phyloP scores from a whole-genome alignment of 2,113 vertebrate genomes.

The Piaya cayana region DNA sequence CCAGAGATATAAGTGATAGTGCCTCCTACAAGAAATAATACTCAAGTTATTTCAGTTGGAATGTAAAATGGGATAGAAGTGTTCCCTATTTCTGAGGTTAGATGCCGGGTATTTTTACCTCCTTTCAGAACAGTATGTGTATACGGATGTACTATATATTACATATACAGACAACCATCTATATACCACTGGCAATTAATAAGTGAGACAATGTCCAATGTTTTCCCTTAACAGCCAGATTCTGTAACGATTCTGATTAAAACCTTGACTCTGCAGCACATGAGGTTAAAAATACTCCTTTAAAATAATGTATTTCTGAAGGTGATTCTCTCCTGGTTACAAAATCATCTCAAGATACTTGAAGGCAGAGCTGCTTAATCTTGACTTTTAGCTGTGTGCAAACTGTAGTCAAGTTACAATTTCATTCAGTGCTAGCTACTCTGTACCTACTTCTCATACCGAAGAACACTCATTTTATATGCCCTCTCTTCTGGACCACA shows the following conservation, averaged over 20 bases:
- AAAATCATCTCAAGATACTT: background rate
- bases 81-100: constrained; percentile 38
- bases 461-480: background rate
- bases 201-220: constrained; percentile 16
- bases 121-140: constrained; percentile 6
- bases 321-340: background rate
- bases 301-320: background rate
- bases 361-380: background rate
- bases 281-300: constrained; percentile 39
- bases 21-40: constrained; percentile 37
- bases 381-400: background rate
- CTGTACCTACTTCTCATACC: background rate
- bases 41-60: constrained; percentile 40
- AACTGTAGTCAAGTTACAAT: background rate
- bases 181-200: background rate
- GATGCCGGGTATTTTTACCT: constrained; percentile 29
- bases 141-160: background rate
- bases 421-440: background rate
- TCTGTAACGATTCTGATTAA: constrained; percentile 10
- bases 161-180: constrained; percentile 16
- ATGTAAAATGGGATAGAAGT: constrained; percentile 43
- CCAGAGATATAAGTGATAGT: constrained; percentile 47
- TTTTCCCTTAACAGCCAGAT: constrained; percentile 29
- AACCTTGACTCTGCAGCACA: background rate
- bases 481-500: background rate